Evolutionary conservation across 1,140 invertebrate species (phyloP).

Genomic region (Drosophila grimshawi): DNA sequence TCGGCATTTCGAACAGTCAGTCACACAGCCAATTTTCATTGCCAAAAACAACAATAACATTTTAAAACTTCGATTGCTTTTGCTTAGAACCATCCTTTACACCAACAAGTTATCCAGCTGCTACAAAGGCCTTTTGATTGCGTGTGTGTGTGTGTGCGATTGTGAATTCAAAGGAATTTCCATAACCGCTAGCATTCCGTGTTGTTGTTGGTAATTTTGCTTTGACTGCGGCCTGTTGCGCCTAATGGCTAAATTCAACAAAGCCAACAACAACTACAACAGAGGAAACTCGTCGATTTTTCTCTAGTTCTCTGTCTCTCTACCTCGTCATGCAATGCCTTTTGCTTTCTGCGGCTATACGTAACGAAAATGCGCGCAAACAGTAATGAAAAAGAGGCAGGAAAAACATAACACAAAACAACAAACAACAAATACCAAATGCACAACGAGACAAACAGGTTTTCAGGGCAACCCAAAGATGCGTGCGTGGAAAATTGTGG

Average conservation of each 20-base stretch:
- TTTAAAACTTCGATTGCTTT: slow-evolving; percentile 24
- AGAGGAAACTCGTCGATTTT: slow-evolving; percentile 40
- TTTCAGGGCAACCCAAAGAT: slow-evolving; percentile 57
- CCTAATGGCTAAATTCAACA: slow-evolving; percentile 62
- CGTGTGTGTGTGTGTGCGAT: slow-evolving; percentile 21
- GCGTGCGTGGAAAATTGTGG: slow-evolving; percentile 72
- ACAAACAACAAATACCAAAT: slow-evolving; percentile 27
- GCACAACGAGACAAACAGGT: slow-evolving; percentile 60
- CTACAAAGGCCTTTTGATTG: slow-evolving; percentile 41
- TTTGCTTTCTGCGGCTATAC: slow-evolving; percentile 76
- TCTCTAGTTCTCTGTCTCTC: slow-evolving; percentile 25
- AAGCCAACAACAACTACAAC: slow-evolving; percentile 27
- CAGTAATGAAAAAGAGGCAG: slow-evolving; percentile 64
- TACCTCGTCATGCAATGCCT: slow-evolving; percentile 63
- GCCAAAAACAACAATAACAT: slow-evolving; percentile 54
- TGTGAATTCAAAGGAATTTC: slow-evolving; percentile 75
- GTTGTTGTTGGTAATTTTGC: slow-evolving; percentile 24
- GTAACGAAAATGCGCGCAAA: slow-evolving; percentile 78
- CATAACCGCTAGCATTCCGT: slow-evolving; percentile 81
- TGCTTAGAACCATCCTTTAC: slow-evolving; percentile 51
- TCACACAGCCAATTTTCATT: slow-evolving; percentile 69
- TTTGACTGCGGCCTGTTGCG: slow-evolving; percentile 37
- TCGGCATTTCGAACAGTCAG: slow-evolving; percentile 49
- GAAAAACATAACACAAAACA: slow-evolving; percentile 51
- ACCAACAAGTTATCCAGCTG: slow-evolving; percentile 54